Evolutionary conservation across 2,888 invertebrate species (phyloP).

Genomic region (Pyrgus malvae): DNA sequence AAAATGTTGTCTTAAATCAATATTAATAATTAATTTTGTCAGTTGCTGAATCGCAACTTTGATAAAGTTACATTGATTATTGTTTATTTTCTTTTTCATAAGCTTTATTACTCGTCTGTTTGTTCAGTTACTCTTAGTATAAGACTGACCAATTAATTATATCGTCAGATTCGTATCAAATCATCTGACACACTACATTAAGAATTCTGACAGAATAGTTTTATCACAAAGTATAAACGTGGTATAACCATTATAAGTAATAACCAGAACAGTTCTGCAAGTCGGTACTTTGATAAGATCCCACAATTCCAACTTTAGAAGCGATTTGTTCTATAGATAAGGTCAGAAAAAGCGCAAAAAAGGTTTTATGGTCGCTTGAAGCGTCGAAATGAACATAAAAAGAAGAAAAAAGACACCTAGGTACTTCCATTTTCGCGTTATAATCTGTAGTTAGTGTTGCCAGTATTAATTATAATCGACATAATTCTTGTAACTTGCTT

Average conservation of each 20-base stretch:
- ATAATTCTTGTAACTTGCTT: conserved; percentile 40
- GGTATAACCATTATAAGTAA: conserved; percentile 2
- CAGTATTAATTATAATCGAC: conserved; percentile 56
- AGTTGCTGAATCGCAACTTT: too few species aligned
- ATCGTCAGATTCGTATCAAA: conserved; percentile 16
- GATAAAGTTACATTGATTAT: too few species aligned
- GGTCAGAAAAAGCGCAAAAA: conserved; percentile 8
- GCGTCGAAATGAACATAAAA: conserved; percentile 19
- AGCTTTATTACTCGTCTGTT: too few species aligned
- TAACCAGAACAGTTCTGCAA: conserved; percentile 8
- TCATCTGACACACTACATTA: conserved; percentile 23
- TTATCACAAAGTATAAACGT: background rate
- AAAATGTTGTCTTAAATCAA: too few species aligned
- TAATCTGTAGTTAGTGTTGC: conserved; percentile 28
- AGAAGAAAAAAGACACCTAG: conserved; percentile 18
- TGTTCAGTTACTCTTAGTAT: too few species aligned
- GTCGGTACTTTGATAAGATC: background rate
- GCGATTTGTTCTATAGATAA: conserved; percentile 24
- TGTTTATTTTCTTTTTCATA: too few species aligned
- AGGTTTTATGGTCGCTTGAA: conserved; percentile 31
- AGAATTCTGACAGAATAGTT: conserved; percentile 17
- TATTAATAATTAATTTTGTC: too few species aligned
- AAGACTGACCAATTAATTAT: conserved; percentile 1
- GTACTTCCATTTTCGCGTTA: conserved; percentile 37
- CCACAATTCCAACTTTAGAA: conserved; percentile 25